Evolutionary conservation across 2,888 invertebrate genomes (phyloP), one percentile per base, ranked within the genome.

Genomic region (Bembecia ichneumoniformis): DNA sequence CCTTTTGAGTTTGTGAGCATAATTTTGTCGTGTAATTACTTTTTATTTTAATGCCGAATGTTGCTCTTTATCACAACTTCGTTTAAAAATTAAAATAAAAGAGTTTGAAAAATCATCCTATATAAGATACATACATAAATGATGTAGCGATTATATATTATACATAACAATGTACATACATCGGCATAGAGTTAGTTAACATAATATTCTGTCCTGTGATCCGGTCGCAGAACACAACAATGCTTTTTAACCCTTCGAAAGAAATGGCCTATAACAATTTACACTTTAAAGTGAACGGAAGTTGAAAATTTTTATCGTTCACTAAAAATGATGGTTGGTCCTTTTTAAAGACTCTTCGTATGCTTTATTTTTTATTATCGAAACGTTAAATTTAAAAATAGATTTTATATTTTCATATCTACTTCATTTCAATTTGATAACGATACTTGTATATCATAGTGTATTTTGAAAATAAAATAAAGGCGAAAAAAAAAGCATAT

Each of bases 231-330:
- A 76, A 80, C 80, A 80, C 66, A 74, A 68, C 58, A 76, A 74
- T 73, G 79, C 80, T 80, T 71, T 80, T 78, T 76, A 71, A 65
- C 61, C 66, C 58, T 62, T 63, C 67, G 70, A 75, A 74, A 71
- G 69, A 71, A 71, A 69, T 74, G 62, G 66, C 61, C 68, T 70
- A 59, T 66, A 67, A 70, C 73, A 77, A 78, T 79, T 79, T 70
- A 77, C 79, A 77, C 74, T 64, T 76, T 61, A 55, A 60, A 68
- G 69, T 68, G 68, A 68, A 64, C 71, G 74, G 75, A 77, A 71
- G 71, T 74, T 57, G 60, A 62, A 69, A 66, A 63, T 66, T 76
- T 28, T 77, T 76, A 74, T 74, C 60, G 69, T 59, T 59, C 62
- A 59, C 58, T 62, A 64, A 64, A 68, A 70, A 62, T 58, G 60